Evolutionary conservation across 2,113 vertebrate genomes (phyloP), one percentile per base, ranked within the genome.

Genomic region (Pseudorasbora parva): DNA sequence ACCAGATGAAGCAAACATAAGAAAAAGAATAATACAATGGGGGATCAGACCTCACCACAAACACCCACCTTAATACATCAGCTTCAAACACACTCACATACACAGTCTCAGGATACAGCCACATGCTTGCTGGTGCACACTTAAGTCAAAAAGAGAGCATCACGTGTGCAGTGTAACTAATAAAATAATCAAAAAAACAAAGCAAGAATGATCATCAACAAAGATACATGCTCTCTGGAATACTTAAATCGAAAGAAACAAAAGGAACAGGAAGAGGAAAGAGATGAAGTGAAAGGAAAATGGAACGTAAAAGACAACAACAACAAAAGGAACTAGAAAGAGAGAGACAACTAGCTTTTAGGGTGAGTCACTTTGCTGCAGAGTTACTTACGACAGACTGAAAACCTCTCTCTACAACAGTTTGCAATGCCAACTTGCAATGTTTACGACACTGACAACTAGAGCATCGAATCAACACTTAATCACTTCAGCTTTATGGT

Each of bases 321-420:
- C 60, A 72, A 6, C 3, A 85, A 23, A 81, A 81, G 73, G 45
- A 56, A 37, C 30, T 47, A 43, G 12, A 75, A 77, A 71, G 21
- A 82, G 21, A 81, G 25, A 54, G 5, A 45, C 21, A 15, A 30
- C 15, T 49, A 66, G 47, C 49, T 43, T 68, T 30, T 57, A 37
- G 72, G 78, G 72, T 74, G n/a, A 69, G 57, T 33, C 57, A 87
- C 80, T 89, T 85, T 87, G 75, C 88, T 90, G 90, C 89, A 91
- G 85, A 73, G 64, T 78, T 43, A 43, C 17, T 33, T 56, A 71
- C 25, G 37, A 56, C 62, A 78, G 30, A 75, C 2, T n/a, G 49
- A 25, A 30, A 77, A 78, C 25, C 75, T 47, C 23, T 47, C 23
- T 73, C 1, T 2, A 64, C 45, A 80, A 68, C 77, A 80, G 10